These are phyloP conservation scores for Gobio gobio DNA, from an alignment of 2,113 vertebrate species.

Conservation along the genomic window DNA sequence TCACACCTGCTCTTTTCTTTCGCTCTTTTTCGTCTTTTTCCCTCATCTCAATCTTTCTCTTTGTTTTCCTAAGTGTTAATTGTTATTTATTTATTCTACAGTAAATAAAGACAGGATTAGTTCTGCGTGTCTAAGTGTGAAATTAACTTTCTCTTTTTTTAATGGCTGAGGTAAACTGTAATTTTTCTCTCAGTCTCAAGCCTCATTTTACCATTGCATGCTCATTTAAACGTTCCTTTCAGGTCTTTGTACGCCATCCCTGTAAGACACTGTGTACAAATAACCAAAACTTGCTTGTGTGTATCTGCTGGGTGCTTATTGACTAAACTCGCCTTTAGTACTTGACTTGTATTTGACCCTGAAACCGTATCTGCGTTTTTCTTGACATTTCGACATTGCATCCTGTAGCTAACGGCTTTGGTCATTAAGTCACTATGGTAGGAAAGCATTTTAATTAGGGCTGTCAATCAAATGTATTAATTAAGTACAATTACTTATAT, in stretches of 20 bases:
- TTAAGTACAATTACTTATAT: background rate
- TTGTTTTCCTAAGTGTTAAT: slow-evolving; percentile 31
- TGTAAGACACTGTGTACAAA: slow-evolving; percentile 18
- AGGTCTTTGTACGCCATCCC: background rate
- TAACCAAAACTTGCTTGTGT: background rate
- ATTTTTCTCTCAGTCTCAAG: slow-evolving; percentile 28
- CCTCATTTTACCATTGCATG: slow-evolving; percentile 37
- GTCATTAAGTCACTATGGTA: background rate
- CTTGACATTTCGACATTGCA: background rate
- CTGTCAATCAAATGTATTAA: background rate
- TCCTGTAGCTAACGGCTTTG: background rate
- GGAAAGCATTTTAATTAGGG: background rate
- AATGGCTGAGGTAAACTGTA: slow-evolving; percentile 8
- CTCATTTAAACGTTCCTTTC: slow-evolving; percentile 20
- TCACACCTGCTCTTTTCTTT: slow-evolving; percentile 35
- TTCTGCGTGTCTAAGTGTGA: slow-evolving; percentile 34
- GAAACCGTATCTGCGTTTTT: background rate
- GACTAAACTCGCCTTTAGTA: background rate
- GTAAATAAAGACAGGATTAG: slow-evolving; percentile 47
- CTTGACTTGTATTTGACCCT: background rate
- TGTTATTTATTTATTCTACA: slow-evolving; percentile 49
- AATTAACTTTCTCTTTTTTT: slow-evolving; percentile 31
- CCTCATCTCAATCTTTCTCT: slow-evolving; percentile 13
- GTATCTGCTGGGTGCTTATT: background rate
- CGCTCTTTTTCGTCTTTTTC: slow-evolving; percentile 8